Base-by-base conservation (phyloP, 1,140 invertebrate species). In the Cardiocondyla obscurior region DNA sequence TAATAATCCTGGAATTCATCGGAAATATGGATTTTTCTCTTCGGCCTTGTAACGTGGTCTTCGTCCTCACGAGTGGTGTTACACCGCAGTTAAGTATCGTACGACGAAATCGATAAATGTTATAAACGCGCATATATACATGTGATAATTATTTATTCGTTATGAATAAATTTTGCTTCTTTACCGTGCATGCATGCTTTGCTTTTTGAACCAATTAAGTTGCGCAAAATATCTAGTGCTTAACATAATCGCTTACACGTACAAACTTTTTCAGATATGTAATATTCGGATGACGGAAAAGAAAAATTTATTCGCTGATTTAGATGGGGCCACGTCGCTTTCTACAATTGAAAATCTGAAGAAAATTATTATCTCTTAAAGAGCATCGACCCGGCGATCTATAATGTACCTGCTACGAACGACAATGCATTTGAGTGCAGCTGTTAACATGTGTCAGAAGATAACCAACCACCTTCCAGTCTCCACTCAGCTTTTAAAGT, bases 401-500 rank as follows among this genome's bases (percentile, higher is more conserved):
- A n/a, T 49, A 58, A 64, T 76, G 73, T 19, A 62, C 39, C 36
- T 16, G 46, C 16, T 33, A 49, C 14, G 39, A 58, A 44, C 62
- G 46, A 53, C n/a, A 67, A 76, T 77, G 77, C 46, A 62, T 76
- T 22, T 36, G 25, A 82, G 83, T 85, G 83, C 77, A 70, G 72
- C 72, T 82, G 85, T 85, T 86, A 82, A 82, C 49, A n/a, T n/a
- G 55, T 82, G 25, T 64, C 28, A 10, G 36, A 42, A 51, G 28
- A 46, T 25, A 39, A n/a, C 42, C 44, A 44, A 42, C 19, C n/a
- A 62, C 22, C 22, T 25, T 30, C 19, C 7, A 67, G 30, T 64
- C 73, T 76, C 58, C 58, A 62, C 74, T 67, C 36, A 64, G 70
- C 86, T 88, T 84, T 88, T 55, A 86, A 82, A 60, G 39, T 81